A percentile compares a stretch with the other conserved stretches of the same genome.
phyloP scores from a whole-genome alignment of 2,113 vertebrate genomes.

The Cepphus grylle region DNA sequence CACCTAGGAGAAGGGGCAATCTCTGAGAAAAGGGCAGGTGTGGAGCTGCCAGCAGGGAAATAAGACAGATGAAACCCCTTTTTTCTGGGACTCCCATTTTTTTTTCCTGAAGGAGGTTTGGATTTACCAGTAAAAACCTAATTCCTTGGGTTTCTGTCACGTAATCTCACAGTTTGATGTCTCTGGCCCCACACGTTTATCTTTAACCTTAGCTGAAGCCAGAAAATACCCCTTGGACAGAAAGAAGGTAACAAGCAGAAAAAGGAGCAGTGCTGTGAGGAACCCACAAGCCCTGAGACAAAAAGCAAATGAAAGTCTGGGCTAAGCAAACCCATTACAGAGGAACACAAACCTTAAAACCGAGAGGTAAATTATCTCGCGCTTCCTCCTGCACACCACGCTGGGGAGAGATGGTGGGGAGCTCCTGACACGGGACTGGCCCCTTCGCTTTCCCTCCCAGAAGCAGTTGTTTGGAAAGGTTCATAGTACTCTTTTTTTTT shows the following conservation, averaged over 20 bases:
- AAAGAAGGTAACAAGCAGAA: not conserved
- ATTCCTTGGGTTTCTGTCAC: not conserved
- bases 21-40: not conserved
- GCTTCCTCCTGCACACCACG: rapidly evolving
- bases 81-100: not conserved
- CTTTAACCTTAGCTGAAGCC: not conserved
- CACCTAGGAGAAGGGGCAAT: not conserved
- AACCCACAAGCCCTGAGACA: not conserved
- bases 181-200: not conserved
- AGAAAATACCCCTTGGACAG: not conserved
- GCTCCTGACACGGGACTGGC: rapidly evolving
- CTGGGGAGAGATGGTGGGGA: not conserved
- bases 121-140: not conserved
- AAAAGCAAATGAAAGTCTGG: not conserved
- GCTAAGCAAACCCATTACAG: not conserved
- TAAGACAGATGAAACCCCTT: not conserved
- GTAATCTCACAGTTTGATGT: not conserved
- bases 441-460: not conserved
- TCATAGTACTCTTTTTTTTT: not conserved
- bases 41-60: not conserved
- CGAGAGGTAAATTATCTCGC: rapidly evolving
- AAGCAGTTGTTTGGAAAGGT: not conserved
- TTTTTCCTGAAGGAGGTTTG: not conserved
- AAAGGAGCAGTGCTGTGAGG: not conserved
- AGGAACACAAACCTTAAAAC: not conserved